These are phyloP conservation scores for Platysternon megacephalum DNA, from an alignment of 2,113 vertebrate genomes.

Conservation along the genomic window DNA sequence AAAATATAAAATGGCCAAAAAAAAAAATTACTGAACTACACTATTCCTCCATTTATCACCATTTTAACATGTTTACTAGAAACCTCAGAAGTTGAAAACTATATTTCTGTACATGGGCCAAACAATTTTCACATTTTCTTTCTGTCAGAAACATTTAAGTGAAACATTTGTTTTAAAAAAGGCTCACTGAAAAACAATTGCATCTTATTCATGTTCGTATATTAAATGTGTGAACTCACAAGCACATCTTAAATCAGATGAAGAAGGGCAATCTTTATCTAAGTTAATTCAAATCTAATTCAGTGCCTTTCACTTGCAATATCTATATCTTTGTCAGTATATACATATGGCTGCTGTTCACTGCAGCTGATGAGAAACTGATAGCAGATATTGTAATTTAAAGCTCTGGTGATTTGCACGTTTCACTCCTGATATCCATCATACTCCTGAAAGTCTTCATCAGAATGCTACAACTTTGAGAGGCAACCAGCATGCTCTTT, in stretches of 20 bases:
- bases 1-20: not conserved
- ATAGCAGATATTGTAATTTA: not conserved
- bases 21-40: accelerated
- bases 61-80: not conserved
- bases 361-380: not conserved
- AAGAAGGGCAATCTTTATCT: not conserved
- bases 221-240: not conserved
- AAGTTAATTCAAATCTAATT: constrained; percentile 27
- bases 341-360: not conserved
- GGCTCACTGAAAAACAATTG: not conserved
- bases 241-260: not conserved
- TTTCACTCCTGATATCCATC: not conserved
- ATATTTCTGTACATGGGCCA: not conserved
- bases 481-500: accelerated
- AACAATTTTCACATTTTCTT: not conserved
- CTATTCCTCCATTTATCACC: not conserved
- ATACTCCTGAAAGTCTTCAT: not conserved
- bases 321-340: not conserved
- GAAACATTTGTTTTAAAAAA: constrained; percentile 17
- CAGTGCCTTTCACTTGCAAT: not conserved
- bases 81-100: not conserved
- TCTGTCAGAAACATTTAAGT: constrained; percentile 26
- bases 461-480: not conserved
- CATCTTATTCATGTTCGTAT: not conserved
- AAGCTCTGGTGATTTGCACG: accelerated